phyloP scores from a whole-genome alignment of 35 echinoderm and acorn worm genomes.

The Acanthaster planci region DNA sequence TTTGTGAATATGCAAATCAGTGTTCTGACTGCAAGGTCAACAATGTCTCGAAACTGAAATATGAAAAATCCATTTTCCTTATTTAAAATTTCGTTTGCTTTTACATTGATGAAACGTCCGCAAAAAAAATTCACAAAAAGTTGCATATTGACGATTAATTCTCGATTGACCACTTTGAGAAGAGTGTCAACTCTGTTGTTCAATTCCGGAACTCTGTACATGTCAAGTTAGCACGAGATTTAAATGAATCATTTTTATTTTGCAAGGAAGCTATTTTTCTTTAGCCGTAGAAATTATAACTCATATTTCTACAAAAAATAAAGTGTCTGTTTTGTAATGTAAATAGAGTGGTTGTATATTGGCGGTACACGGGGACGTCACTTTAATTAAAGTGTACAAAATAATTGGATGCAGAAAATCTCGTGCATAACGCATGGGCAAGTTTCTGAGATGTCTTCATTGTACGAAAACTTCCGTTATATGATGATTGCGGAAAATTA shows the following conservation, averaged over 20 bases:
- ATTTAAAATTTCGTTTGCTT: background rate
- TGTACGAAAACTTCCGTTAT: no score
- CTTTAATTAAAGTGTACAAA: background rate
- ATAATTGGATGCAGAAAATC: no score
- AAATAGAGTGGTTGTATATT: constrained; percentile 4
- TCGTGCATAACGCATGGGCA: no score
- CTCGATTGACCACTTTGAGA: no score
- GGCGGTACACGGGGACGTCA: background rate
- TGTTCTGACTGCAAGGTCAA: background rate
- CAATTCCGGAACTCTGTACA: no score
- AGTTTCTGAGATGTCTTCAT: no score
- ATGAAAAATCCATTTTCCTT: constrained; percentile 1
- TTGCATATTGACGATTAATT: background rate
- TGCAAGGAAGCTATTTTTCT: no score
- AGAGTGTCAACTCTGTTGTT: no score
- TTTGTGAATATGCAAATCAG: background rate
- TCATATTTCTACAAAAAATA: background rate
- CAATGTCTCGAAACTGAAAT: constrained; percentile 19
- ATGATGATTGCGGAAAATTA: no score
- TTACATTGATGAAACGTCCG: background rate
- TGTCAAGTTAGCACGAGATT: no score
- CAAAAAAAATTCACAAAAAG: background rate
- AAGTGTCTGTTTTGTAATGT: no score
- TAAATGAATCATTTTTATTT: no score
- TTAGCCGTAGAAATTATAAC: background rate